Evolutionary conservation across 2,888 invertebrate species (phyloP).

Genomic region (Thymelicus acteon): DNA sequence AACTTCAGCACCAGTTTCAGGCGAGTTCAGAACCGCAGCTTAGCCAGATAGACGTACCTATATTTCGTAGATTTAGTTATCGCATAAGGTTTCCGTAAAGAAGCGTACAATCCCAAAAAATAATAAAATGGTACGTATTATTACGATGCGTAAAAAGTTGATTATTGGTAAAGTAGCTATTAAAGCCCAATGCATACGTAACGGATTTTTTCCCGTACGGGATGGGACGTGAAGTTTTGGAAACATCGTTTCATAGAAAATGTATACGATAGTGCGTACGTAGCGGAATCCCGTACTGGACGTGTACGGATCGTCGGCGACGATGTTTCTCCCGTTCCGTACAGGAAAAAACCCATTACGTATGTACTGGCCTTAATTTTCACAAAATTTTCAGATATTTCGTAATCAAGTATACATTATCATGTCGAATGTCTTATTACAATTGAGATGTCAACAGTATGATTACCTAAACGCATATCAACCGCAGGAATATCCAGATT

Average conservation of each 20-base stretch:
- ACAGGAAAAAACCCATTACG: too few relatives aligned
- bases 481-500: slow-evolving; percentile 12
- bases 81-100: too few relatives aligned
- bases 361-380: too few relatives aligned
- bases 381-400: slow-evolving; percentile 39
- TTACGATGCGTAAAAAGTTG: not conserved
- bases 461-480: slow-evolving; percentile 14
- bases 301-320: too few relatives aligned
- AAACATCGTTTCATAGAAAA: too few relatives aligned
- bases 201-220: too few relatives aligned
- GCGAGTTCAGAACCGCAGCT: not conserved
- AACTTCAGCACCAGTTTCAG: slow-evolving; percentile 24
- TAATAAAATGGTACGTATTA: slow-evolving; percentile 23
- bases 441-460: slow-evolving; percentile 24
- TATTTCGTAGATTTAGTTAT: slow-evolving; percentile 11
- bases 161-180: not conserved
- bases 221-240: too few relatives aligned
- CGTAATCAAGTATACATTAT: slow-evolving; percentile 32
- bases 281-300: too few relatives aligned
- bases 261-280: too few relatives aligned
- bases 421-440: slow-evolving; percentile 34
- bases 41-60: not conserved
- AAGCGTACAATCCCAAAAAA: not conserved
- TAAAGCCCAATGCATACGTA: too few relatives aligned
- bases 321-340: too few relatives aligned